Base-by-base conservation (phyloP, 2,113 vertebrate species). In the Lagopus leucura region DNA sequence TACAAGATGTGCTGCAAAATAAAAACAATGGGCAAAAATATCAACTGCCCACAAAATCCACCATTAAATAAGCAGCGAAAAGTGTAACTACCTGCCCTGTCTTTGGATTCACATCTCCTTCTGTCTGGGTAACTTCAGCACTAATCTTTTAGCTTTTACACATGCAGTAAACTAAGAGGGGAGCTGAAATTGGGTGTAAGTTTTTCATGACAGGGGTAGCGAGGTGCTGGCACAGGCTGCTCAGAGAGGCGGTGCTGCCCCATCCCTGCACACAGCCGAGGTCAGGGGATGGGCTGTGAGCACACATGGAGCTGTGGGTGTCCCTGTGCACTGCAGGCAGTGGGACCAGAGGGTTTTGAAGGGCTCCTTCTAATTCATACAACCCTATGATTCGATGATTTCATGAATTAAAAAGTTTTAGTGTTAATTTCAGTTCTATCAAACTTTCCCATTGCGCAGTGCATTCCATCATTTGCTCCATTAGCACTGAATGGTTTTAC, bases 381-480 rank as follows among this genome's bases (percentile, higher is more conserved):
- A 25, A 50, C 48, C 13, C 27, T 28, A 34, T 4, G 43, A 55
- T 13, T 36, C 55, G 1, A 34, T 18, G 18, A 58, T 58, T n/a
- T 58, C 8, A 64, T 11, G 4, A 78, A 82, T 34, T 14, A 40
- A 61, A 57, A 24, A 30, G 11, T 58, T 63, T 52, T 43, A 19
- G 25, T 54, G 7, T 42, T 54, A 2, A 61, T 25, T 74, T 67
- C 40, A 60, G 36, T 60, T 28, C 27, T 24, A 14, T 48, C 75
- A 67, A 61, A n/a, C 2, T 69, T 86, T 8, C 6, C 7, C 2
- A 48, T 15, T 22, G 34, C 38, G 67, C 55, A 54, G n/a, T 24
- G 32, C 40, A 30, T 70, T 89, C 87, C 42, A 42, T 82, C 84
- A 89, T 87, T 82, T 89, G 45, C 21, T 66, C 55, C 30, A 20